Base-by-base conservation (phyloP, 2,888 invertebrate species). In the Pandemis corylana region DNA sequence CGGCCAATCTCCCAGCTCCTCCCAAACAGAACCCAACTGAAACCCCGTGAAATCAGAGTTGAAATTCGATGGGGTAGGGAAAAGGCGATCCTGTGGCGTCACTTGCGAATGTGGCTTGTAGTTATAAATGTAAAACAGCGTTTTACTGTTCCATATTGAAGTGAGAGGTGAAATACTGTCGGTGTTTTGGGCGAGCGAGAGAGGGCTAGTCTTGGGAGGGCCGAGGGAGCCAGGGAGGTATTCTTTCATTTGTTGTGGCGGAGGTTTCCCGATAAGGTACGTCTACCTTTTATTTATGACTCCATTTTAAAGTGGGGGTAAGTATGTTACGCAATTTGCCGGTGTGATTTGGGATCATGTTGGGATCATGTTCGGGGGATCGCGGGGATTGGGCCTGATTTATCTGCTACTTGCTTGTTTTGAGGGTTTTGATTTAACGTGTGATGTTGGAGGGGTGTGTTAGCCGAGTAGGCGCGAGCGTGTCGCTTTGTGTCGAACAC, bases 61-160 rank as follows among this genome's bases (percentile, higher is more conserved):
- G 72, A 79, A 65, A 79, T 78, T 82, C 20, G 28, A 76, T 77
- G 15, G 42, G 13, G 69, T 44, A 12, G 76, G 71, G 72, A 69
- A 6, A 59, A 70, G 72, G 74, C 75, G 76, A 78, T 78, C 71
- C 78, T 77, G 80, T 78, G 77, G 77, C 81, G 80, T 81, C 81
- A 80, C 79, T 81, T 81, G 84, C 84, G 84, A 86, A 85, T 87
- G 85, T 81, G 84, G 87, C 88, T 89, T 92, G 94, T 93, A 93
- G 89, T 92, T 93, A 94, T 94, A 94, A 94, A 94, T 94, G 94
- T 94, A 94, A 94, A 94, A 93, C 94, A 90, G 81, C 83, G 88
- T 88, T 91, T 91, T 89, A 83, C 84, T 78, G 84, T 79, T 80
- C 80, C 80, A 85, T 82, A 87, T 85, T 79, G 82, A 86, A 87